Percentiles rank a stretch among this genome's conserved stretches.
phyloP scores from a whole-genome alignment of 2,888 invertebrate genomes.

The Empis stercorea region DNA sequence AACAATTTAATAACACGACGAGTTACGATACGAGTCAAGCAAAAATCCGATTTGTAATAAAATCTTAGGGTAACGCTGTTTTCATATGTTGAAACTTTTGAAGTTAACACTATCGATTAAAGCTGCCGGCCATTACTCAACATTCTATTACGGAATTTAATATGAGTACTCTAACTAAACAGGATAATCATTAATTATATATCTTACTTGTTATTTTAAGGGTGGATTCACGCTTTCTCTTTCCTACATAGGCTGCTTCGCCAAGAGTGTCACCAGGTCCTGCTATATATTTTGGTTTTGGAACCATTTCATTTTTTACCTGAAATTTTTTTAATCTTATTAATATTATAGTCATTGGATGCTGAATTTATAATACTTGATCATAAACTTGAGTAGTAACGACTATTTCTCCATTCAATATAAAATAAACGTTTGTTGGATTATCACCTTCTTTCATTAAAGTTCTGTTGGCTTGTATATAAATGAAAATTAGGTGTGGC shows the following conservation, averaged over 20 bases:
- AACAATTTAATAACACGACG: no score
- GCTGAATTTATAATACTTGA: constrained; percentile 16
- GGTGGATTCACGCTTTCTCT: neutral
- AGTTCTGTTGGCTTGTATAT: constrained; percentile 43
- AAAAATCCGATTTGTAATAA: no score
- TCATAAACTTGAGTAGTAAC: constrained; percentile 21
- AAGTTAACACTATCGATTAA: no score
- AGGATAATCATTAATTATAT: no score
- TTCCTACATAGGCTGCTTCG: neutral
- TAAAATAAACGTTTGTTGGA: constrained; percentile 49
- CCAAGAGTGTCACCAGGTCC: neutral
- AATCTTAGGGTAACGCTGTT: no score
- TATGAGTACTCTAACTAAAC: no score
- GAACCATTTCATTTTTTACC: neutral
- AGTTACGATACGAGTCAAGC: no score
- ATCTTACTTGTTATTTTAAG: neutral
- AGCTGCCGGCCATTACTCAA: no score
- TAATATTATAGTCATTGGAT: no score
- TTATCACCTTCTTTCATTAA: constrained; percentile 49
- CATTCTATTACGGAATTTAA: no score
- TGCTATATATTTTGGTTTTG: neutral
- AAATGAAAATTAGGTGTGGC: constrained; percentile 47
- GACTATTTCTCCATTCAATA: constrained; percentile 45
- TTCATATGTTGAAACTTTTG: no score
- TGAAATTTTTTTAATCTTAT: no score